Evolutionary conservation across 1,140 invertebrate species (phyloP).

Genomic region (Saxidomus purpurata): DNA sequence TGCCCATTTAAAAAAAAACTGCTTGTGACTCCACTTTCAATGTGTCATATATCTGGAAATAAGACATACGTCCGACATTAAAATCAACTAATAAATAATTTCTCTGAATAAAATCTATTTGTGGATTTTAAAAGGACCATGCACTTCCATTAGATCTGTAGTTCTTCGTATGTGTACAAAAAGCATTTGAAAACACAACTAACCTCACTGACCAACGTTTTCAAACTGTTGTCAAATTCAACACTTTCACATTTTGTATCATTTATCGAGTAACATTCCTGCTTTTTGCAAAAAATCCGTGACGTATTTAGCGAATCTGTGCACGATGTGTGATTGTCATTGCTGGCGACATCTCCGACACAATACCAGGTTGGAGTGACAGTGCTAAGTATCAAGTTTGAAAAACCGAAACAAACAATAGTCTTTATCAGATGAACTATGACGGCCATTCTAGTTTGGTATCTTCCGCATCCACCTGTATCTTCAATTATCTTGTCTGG

Average conservation of each 20-base stretch:
- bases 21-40: too few relatives aligned
- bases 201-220: not conserved
- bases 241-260: not conserved
- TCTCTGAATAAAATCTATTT: too few relatives aligned
- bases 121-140: too few relatives aligned
- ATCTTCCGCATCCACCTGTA: conserved; percentile 23
- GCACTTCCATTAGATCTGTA: too few relatives aligned
- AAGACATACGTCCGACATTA: too few relatives aligned
- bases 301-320: not conserved
- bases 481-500: conserved; percentile 42
- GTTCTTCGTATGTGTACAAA: too few relatives aligned
- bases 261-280: not conserved
- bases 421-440: conserved; percentile 36
- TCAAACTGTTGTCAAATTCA: not conserved
- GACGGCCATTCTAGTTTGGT: not conserved
- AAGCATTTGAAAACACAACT: too few relatives aligned
- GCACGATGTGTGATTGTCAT: not conserved
- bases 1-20: too few relatives aligned
- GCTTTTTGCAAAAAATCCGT: not conserved
- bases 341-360: too few relatives aligned
- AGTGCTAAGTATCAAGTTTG: conserved; percentile 6
- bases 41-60: too few relatives aligned
- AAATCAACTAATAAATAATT: too few relatives aligned
- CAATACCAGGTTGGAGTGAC: conserved; percentile 1
- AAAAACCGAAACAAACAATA: conserved; percentile 1